Evolutionary conservation across 2,797 vertebrate genomes (phyloP), one percentile per base, ranked within the genome.

Genomic region (Odontamblyopus rebecca): DNA sequence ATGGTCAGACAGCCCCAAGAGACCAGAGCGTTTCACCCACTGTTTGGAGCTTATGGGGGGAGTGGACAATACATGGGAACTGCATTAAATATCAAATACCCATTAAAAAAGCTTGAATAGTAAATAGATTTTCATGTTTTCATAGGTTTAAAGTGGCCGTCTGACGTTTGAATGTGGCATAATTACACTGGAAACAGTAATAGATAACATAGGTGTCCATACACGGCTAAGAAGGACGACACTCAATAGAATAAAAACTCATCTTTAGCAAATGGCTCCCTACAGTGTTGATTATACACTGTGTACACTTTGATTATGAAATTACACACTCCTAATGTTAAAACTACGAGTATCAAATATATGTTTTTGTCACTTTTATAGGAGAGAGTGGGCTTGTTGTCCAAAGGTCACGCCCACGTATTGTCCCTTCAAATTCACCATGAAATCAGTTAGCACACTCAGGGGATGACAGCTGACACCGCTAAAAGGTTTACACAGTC

Each of bases 61-160:
- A 82, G 82, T 81, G 88, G 85, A 90, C 88, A 91, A 90, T 91
- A 77, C 86, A 82, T 73, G 57, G 82, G 72, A 2, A 72, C 86
- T 85, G 84, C 85, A 88, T 91, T 89, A 82, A 86, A 89, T 85
- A 85, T 84, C 69, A 88, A 86, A 89, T 82, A 78, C 72, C 74
- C 83, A 82, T 90, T 72, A 73, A 80, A 80, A 77, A 61, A 72
- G 75, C 72, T 76, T 85, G 85, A 82, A 89, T 88, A 73, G 74
- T 81, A 82, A 87, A 71, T 82, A 74, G 85, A 76, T 87, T 88
- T 82, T 71, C 85, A 85, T 88, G 72, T 86, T 88, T 89, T 88
- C 71, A 86, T 70, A 76, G 87, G 70, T 76, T 80, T 83, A 69
- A 57, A 70, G 65, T 71, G 38, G 73, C 78, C 73, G 73, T 63